Conservation (phyloP, 1,140 invertebrate genomes). For the Drosophila elegans region DNA sequence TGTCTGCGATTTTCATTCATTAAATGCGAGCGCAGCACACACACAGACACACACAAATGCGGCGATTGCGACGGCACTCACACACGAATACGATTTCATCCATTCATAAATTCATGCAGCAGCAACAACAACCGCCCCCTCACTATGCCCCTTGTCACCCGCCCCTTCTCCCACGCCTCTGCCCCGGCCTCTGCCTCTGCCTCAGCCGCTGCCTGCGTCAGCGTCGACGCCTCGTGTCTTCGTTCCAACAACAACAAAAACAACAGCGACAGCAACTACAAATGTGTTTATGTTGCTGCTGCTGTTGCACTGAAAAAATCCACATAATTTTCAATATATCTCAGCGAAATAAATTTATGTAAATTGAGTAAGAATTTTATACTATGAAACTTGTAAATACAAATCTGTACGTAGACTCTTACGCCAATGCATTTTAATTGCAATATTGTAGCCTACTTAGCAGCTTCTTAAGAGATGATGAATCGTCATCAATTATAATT, state of each 20-base stretch:
- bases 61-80: slow-evolving; percentile 48
- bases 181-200: slow-evolving; percentile 19
- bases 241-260: slow-evolving; percentile 43
- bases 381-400: no score
- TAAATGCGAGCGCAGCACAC: slow-evolving; percentile 63
- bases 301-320: slow-evolving; percentile 28
- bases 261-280: slow-evolving; percentile 30
- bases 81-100: slow-evolving; percentile 64
- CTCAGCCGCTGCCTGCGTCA: slow-evolving; percentile 28
- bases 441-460: slow-evolving; percentile 2
- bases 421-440: not conserved
- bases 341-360: no score
- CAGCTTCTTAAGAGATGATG: not conserved
- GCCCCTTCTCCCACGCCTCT: slow-evolving; percentile 14
- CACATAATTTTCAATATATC: not conserved
- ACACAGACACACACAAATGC: slow-evolving; percentile 44
- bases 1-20: slow-evolving; percentile 79
- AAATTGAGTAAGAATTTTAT: no score
- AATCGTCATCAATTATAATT: no score
- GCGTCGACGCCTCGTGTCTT: slow-evolving; percentile 54
- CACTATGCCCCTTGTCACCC: slow-evolving; percentile 3
- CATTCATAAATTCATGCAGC: slow-evolving; percentile 81
- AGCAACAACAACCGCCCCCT: slow-evolving; percentile 25
- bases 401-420: no score
- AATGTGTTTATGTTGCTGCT: slow-evolving; percentile 45